These are phyloP conservation scores for Ceratothoa steindachneri DNA, from an alignment of 2,888 invertebrate species.

Conservation along the genomic window DNA sequence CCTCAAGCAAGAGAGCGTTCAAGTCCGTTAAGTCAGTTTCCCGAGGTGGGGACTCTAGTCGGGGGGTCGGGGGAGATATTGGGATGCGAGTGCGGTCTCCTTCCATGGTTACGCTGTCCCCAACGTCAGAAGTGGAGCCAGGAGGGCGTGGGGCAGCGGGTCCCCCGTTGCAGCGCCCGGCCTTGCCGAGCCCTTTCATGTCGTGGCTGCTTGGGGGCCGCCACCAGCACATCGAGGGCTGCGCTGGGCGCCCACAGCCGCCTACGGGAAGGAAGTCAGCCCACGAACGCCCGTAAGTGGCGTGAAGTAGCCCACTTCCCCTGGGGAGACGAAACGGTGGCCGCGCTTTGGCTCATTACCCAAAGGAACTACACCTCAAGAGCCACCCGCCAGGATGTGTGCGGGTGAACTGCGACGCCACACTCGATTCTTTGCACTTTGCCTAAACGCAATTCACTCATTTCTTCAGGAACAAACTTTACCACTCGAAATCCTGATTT, in stretches of 20 bases:
- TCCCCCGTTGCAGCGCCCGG: constrained; percentile 22
- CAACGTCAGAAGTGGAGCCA: not conserved
- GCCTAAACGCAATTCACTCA: too few species aligned
- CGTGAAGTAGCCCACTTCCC: constrained; percentile 9
- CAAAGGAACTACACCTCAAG: not conserved
- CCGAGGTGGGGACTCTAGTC: not conserved
- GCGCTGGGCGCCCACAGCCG: not conserved
- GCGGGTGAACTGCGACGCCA: too few species aligned
- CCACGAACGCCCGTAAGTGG: constrained; percentile 4
- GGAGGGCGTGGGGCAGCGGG: constrained; percentile 11
- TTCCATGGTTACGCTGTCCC: constrained; percentile 4
- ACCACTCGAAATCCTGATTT: too few species aligned
- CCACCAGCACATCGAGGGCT: constrained; percentile 13
- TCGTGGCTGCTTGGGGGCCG: constrained; percentile 13
- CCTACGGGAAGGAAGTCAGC: not conserved
- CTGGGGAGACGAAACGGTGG: not conserved
- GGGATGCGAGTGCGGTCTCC: not conserved
- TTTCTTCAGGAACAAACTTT: too few species aligned
- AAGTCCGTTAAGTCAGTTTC: constrained; percentile 25
- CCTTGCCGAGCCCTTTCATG: constrained; percentile 18
- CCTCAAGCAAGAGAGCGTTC: constrained; percentile 20
- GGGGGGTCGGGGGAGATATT: constrained; percentile 15
- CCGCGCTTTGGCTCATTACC: not conserved
- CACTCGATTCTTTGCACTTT: too few species aligned
- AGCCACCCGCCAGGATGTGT: too few species aligned